Evolutionary conservation across 2,113 vertebrate species (phyloP).

Genomic region (Lipotes vexillifer): DNA sequence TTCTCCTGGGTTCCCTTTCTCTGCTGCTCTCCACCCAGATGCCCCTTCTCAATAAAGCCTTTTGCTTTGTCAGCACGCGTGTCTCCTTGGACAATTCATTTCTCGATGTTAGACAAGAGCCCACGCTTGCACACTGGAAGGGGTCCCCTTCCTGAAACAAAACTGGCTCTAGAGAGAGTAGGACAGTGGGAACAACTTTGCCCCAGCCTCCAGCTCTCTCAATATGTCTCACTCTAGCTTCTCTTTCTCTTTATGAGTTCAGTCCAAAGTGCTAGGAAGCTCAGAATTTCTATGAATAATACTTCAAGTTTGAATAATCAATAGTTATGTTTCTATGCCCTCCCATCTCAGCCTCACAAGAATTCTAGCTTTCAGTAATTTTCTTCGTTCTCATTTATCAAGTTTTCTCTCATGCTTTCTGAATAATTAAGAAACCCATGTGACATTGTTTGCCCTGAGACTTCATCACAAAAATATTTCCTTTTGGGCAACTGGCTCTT

Average conservation of each 20-base stretch:
- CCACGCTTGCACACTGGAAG: neutral
- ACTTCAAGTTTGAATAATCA: neutral
- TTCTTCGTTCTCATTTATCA: neutral
- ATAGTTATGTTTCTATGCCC: neutral
- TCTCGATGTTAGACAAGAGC: neutral
- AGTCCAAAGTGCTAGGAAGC: neutral
- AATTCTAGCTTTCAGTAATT: neutral
- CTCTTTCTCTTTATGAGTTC: neutral
- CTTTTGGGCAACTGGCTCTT: neutral
- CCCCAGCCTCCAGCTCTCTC: neutral
- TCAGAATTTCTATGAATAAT: neutral
- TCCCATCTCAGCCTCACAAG: neutral
- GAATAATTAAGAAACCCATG: conserved; percentile 22
- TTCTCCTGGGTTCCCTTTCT: neutral
- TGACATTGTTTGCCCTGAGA: neutral
- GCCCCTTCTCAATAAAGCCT: neutral
- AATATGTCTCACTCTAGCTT: neutral
- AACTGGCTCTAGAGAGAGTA: neutral
- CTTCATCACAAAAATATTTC: neutral
- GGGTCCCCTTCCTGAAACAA: neutral
- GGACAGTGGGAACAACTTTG: neutral
- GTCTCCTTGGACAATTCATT: neutral
- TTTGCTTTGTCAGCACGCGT: neutral
- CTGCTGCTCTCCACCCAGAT: neutral
- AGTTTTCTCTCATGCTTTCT: neutral